phyloP scores from a whole-genome alignment of 2,797 vertebrate genomes.

The Enteromius paludinosus region DNA sequence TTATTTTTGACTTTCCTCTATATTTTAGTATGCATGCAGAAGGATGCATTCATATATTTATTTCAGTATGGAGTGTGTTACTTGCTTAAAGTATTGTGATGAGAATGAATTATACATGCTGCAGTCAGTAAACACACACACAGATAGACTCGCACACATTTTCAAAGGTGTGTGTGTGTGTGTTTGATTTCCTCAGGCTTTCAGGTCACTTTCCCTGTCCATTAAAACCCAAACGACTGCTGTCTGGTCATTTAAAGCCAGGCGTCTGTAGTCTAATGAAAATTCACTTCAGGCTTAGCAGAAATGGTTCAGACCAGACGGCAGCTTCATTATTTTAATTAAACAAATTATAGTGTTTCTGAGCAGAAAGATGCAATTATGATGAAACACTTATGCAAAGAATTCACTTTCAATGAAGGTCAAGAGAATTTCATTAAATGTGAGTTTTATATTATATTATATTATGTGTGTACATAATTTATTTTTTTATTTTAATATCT shows the following conservation, averaged over 20 bases:
- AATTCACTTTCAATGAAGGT: background rate
- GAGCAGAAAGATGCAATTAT: background rate
- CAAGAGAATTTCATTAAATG: background rate
- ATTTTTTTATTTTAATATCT: no score
- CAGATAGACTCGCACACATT: background rate
- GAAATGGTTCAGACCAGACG: background rate
- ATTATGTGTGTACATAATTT: no score
- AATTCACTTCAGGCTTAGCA: background rate
- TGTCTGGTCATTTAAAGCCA: background rate
- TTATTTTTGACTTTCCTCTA: no score
- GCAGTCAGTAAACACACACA: background rate
- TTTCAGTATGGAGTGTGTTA: background rate
- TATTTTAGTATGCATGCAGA: no score
- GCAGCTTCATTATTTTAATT: background rate
- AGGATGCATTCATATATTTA: background rate
- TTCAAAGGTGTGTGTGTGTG: no score
- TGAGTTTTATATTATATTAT: no score
- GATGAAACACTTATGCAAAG: background rate
- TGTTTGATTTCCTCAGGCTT: background rate
- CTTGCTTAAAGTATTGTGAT: background rate
- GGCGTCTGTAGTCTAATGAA: background rate
- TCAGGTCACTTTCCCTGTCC: background rate
- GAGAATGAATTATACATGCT: background rate
- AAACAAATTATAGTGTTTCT: background rate
- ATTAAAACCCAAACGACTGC: background rate